Evolutionary conservation across 2,797 vertebrate species (phyloP), one percentile per base, ranked within the genome.

Genomic region (Lepus townsendii): DNA sequence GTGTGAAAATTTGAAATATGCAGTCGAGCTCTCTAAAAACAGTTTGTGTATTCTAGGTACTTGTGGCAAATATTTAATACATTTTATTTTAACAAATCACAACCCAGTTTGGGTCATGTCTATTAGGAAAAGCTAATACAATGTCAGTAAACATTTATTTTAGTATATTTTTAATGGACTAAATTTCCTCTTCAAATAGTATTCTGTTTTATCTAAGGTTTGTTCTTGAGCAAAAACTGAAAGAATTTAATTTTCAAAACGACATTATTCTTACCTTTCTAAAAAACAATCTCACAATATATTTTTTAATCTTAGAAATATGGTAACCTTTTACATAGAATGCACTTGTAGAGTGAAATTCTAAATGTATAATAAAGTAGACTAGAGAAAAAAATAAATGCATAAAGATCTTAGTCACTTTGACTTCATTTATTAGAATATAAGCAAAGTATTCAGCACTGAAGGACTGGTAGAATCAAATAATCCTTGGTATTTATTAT

Each of bases 81-180:
- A 50, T 10, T 62, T 78, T 86, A n/a, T 50, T 90, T 93, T 69
- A 89, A 47, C 38, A 84, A 91, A 76, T 32, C 24, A 72, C 8
- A 78, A 24, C 9, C 17, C n/a, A 90, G 32, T 62, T 62, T 76
- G 76, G 60, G 7, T 87, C 78, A 72, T 75, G 32, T 60, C 6
- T 77, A 17, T 24, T 87, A 85, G 27, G 57, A 14, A 69, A 69
- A 73, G 30, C 9, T 75, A 89, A 84, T 91, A 57, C 22, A 47
- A 42, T 83, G 13, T 35, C 12, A 84, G n/a, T 20, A 94, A 57
- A 88, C 3, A 84, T 71, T 62, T 82, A 66, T 87, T 96, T 93
- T 73, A 80, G 66, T 82, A 76, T 17, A 72, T 82, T 89, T 89
- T 63, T 76, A 95, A 63, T 68, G 30, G 7, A 32, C 50, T 86